phyloP scores from a whole-genome alignment of 2,797 vertebrate species.

The Hippopotamyrus pictus region DNA sequence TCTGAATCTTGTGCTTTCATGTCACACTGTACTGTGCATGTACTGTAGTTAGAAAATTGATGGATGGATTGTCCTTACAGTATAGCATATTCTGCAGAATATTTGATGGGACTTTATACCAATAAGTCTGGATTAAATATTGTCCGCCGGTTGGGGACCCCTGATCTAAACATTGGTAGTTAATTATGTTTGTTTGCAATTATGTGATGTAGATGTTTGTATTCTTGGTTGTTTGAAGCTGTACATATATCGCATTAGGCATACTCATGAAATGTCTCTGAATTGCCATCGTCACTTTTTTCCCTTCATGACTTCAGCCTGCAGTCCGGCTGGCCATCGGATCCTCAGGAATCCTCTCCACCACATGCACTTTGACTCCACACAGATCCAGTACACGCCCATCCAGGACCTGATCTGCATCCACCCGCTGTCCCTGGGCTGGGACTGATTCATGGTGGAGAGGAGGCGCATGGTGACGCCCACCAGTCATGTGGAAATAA shows the following conservation, averaged over 20 bases:
- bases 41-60: not conserved
- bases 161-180: not conserved
- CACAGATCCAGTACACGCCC: constrained; percentile 61
- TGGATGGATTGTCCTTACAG: not conserved
- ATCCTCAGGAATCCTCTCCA: constrained; percentile 52
- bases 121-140: not conserved
- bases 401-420: constrained; percentile 71
- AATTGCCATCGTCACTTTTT: not conserved
- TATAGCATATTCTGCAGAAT: not conserved
- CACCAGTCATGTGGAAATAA: constrained; percentile 69
- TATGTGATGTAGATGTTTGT: not conserved
- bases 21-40: constrained; percentile 22
- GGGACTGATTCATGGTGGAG: constrained; percentile 68
- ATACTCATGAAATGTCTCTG: not conserved
- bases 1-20: not conserved
- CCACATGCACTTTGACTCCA: constrained; percentile 68
- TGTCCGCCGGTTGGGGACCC: not conserved
- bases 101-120: not conserved
- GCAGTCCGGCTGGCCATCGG: constrained; percentile 55
- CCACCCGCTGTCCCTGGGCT: constrained; percentile 63
- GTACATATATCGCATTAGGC: not conserved
- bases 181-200: not conserved
- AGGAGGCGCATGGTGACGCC: constrained; percentile 69
- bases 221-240: not conserved
- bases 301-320: constrained; percentile 45